These are phyloP conservation scores for Scaptodrosophila latifasciaeformis DNA, from an alignment of 2,888 invertebrate genomes.

Conservation along the genomic window DNA sequence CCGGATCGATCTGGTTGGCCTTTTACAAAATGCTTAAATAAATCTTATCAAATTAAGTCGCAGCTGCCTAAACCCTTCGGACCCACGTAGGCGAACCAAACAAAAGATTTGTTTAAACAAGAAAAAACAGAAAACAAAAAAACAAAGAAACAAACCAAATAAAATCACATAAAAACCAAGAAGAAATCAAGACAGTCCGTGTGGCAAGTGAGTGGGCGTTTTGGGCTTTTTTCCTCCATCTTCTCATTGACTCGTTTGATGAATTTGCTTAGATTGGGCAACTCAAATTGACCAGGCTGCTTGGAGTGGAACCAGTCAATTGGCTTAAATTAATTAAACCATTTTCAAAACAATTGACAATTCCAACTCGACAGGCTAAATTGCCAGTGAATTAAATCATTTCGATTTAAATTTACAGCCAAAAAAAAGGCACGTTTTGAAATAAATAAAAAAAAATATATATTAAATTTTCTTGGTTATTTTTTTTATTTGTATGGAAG, in stretches of 20 bases:
- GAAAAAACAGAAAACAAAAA: neutral
- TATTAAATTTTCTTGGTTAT: slow-evolving; percentile 3
- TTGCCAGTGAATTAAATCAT: slow-evolving; percentile 64
- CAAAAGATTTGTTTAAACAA: slow-evolving; percentile 1
- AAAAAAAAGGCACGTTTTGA: slow-evolving; percentile 1
- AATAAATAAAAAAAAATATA: neutral
- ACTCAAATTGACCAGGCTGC: slow-evolving; percentile 47
- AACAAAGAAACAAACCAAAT: slow-evolving; percentile 12
- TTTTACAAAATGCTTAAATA: slow-evolving; percentile 27
- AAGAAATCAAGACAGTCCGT: slow-evolving; percentile 5
- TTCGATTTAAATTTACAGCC: slow-evolving; percentile 1
- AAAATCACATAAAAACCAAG: slow-evolving; percentile 20
- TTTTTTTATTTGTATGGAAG: slow-evolving; percentile 23
- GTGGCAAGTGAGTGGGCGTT: slow-evolving; percentile 1
- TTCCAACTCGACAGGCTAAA: slow-evolving; percentile 25
- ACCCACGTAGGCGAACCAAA: slow-evolving; percentile 37
- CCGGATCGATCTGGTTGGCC: slow-evolving; percentile 39
- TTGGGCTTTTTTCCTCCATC: slow-evolving; percentile 1
- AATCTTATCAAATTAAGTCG: slow-evolving; percentile 55
- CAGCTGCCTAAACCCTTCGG: slow-evolving; percentile 12
- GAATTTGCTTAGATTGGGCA: slow-evolving; percentile 30
- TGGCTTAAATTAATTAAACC: slow-evolving; percentile 66
- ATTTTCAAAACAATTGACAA: slow-evolving; percentile 32
- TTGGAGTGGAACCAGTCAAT: slow-evolving; percentile 40
- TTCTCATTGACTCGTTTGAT: slow-evolving; percentile 46